These are phyloP conservation scores for Amphimedon queenslandica DNA, from an alignment of 37 sponge, comb jelly and placozoan genomes.

Conservation along the genomic window DNA sequence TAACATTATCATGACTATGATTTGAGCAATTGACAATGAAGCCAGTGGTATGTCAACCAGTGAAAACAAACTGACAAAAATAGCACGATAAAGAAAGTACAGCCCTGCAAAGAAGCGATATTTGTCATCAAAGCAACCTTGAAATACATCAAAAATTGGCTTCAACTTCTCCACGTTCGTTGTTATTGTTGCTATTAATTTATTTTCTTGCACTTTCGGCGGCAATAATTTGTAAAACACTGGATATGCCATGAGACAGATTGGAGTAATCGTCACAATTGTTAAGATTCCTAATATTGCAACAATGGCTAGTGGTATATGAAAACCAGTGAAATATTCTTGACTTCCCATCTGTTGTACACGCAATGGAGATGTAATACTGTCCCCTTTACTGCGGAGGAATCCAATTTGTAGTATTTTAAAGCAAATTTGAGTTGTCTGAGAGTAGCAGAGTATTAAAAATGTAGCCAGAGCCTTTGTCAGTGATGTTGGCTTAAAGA, in stretches of 20 bases:
- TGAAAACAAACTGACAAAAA: not conserved
- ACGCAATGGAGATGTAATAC: not conserved
- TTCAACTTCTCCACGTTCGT: not conserved
- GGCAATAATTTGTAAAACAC: not conserved
- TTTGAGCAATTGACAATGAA: not conserved
- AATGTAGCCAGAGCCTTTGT: not conserved
- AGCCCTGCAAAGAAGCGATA: not conserved
- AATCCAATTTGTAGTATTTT: not conserved
- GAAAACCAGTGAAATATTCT: not conserved
- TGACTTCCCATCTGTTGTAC: not conserved
- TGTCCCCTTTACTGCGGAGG: not conserved
- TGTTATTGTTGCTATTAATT: not conserved
- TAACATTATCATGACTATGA: slow-evolving; percentile 20
- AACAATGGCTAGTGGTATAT: not conserved
- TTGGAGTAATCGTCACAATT: not conserved
- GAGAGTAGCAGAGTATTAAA: not conserved
- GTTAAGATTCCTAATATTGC: not conserved
- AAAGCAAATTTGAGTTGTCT: not conserved
- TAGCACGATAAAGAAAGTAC: not conserved
- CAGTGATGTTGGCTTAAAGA: not conserved
- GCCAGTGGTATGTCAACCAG: not conserved
- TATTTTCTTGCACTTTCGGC: not conserved
- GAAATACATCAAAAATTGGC: not conserved
- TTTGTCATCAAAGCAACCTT: not conserved
- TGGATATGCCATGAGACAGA: not conserved